Conservation (phyloP, 2,797 vertebrate genomes). For the Gambelia wislizenii region DNA sequence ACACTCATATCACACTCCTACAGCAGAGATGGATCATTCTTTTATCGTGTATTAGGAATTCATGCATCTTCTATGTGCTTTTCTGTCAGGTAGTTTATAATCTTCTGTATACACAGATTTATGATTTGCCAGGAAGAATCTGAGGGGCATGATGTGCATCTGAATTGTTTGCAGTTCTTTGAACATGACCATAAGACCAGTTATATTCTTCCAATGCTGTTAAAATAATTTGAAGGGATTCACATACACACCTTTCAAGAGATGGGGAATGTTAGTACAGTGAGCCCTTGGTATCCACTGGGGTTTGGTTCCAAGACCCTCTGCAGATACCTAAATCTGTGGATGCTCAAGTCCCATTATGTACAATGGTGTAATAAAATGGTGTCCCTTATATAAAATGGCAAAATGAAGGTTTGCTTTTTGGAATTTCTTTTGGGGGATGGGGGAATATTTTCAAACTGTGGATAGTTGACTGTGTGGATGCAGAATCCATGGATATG, state of each 20-base stretch:
- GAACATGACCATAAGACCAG: neutral
- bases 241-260: neutral
- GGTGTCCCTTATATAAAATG: too few relatives aligned
- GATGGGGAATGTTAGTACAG: neutral
- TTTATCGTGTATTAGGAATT: neutral
- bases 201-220: neutral
- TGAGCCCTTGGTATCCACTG: too few relatives aligned
- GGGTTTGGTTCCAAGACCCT: too few relatives aligned
- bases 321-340: too few relatives aligned
- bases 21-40: conserved; percentile 8
- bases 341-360: too few relatives aligned
- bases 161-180: neutral
- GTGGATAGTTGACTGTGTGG: too few relatives aligned
- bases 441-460: too few relatives aligned
- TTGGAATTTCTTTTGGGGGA: too few relatives aligned
- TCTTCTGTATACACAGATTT: neutral
- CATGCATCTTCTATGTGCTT: accelerated
- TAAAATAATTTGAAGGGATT: neutral
- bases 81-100: conserved; percentile 33
- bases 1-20: neutral
- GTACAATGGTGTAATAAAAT: too few relatives aligned
- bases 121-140: conserved; percentile 21
- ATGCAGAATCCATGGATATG: too few relatives aligned
- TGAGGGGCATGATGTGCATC: neutral
- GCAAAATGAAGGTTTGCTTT: too few relatives aligned